A percentile compares a stretch with the other conserved stretches of the same genome.
Conservation (phyloP, 2,888 invertebrate genomes). For the Charanyca ferruginea region DNA sequence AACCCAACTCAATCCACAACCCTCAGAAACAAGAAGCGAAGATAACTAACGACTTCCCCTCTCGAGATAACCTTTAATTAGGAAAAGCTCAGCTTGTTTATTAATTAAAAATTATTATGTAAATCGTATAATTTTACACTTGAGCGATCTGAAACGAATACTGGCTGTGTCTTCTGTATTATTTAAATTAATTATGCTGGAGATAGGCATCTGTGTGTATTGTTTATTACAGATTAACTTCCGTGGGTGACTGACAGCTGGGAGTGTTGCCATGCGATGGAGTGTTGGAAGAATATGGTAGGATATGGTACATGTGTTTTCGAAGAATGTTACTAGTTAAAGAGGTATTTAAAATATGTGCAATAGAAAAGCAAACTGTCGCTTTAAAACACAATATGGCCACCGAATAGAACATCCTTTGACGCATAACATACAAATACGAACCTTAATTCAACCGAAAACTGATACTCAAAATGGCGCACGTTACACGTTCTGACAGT, state of each 20-base stretch:
- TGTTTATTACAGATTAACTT: constrained; percentile 48
- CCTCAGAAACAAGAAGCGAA: constrained; percentile 38
- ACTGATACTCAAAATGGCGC: too few relatives aligned
- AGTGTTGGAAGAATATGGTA: neutral
- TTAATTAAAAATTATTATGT: constrained; percentile 73
- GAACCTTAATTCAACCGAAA: too few relatives aligned
- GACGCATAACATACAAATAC: too few relatives aligned
- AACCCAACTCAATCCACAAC: constrained; percentile 17
- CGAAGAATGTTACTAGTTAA: neutral
- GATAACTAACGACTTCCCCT: constrained; percentile 62
- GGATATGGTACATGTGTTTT: constrained; percentile 12
- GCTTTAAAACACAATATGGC: too few relatives aligned
- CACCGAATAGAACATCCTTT: too few relatives aligned
- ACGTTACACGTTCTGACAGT: too few relatives aligned
- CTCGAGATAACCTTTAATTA: constrained; percentile 68
- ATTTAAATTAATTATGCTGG: constrained; percentile 58
- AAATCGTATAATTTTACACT: constrained; percentile 72
- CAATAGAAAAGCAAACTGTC: too few relatives aligned
- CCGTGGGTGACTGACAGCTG: constrained; percentile 25
- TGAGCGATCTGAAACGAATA: constrained; percentile 58
- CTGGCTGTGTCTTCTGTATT: constrained; percentile 41
- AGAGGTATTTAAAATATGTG: too few relatives aligned
- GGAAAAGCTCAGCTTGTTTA: constrained; percentile 66
- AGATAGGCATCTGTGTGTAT: constrained; percentile 59
- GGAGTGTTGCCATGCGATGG: constrained; percentile 32